Evolutionary conservation across 2,888 invertebrate genomes (phyloP), one percentile per base, ranked within the genome.

Genomic region (Parasteatoda lunata): DNA sequence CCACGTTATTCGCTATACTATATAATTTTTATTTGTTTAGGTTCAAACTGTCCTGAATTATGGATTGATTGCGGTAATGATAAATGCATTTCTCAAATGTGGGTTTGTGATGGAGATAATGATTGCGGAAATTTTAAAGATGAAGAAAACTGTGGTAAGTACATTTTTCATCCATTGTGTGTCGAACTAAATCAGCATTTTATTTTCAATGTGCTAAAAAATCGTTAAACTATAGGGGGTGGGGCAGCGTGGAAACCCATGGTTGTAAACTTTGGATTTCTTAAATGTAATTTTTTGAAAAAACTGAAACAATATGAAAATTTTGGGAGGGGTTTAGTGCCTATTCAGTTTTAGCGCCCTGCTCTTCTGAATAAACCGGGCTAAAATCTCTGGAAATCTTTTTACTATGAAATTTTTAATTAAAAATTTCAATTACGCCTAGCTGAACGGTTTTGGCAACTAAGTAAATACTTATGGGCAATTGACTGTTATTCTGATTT

Each of bases 101-200:
- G 97, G 97, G 48, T 97, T 95, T 97, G 97, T 92, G 97, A 97
- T 93, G 96, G 95, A 92, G 96, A 95, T 92, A 93, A 94, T 71
- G 97, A 97, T 93, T 97, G 97, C 93, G 94, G 95, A 78, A 97
- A 97, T 92, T 95, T 95, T 91, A 96, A 96, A 91, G 97, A 97
- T 93, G 97, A 97, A 92, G 89, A 90, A 0, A 73, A 90, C 49
- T 90, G 90, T 70, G 85, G 89, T 89, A 80, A 79, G 77, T 13
- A 49, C 8, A 6, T 48, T 13, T 2, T 48, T 70, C 6, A 30
- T 9, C 6, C n/a, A 66, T 6, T 11, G 1, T n/a, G 5, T 30
- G 7, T 15, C 1, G 9, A 9, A 59, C 5, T 59, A 4, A 59
- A 4, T 13, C 64, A 4, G n/a, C 7, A 59, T 59, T 59, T 59